Evolutionary conservation across 2,888 invertebrate species (phyloP).

Genomic region (Brenthis ino): DNA sequence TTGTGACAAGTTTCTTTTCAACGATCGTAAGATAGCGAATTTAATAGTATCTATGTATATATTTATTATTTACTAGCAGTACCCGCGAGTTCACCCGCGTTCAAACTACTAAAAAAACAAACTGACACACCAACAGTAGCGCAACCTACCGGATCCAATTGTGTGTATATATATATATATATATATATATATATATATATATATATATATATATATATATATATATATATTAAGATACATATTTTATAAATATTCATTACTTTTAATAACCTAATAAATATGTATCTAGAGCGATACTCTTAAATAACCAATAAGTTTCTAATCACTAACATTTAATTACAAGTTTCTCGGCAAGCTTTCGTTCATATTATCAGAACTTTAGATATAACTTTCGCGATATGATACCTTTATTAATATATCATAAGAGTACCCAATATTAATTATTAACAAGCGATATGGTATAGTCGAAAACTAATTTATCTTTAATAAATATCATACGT

Average conservation of each 20-base stretch:
- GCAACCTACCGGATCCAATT: no score
- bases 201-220: no score
- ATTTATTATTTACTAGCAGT: background rate
- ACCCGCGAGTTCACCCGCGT: no score
- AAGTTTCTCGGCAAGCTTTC: slow-evolving; percentile 4
- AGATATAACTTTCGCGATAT: background rate
- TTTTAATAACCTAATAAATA: slow-evolving; percentile 7
- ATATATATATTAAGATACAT: no score
- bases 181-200: no score
- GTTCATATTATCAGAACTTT: background rate
- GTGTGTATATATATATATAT: no score
- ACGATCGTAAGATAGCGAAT: no score
- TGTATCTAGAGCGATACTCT: background rate
- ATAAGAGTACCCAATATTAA: background rate
- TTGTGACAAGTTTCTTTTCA: background rate
- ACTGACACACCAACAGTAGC: no score
- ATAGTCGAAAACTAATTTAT: background rate
- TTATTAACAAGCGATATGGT: background rate
- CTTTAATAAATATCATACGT: background rate
- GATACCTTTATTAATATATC: background rate
- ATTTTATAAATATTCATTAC: background rate
- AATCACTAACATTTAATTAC: slow-evolving; percentile 3
- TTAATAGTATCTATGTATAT: background rate
- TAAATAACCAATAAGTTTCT: slow-evolving; percentile 3
- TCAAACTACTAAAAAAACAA: no score